Evolutionary conservation across 23 tunicate species (phyloP), one percentile per base, ranked within the genome.

Genomic region (Styela clava): DNA sequence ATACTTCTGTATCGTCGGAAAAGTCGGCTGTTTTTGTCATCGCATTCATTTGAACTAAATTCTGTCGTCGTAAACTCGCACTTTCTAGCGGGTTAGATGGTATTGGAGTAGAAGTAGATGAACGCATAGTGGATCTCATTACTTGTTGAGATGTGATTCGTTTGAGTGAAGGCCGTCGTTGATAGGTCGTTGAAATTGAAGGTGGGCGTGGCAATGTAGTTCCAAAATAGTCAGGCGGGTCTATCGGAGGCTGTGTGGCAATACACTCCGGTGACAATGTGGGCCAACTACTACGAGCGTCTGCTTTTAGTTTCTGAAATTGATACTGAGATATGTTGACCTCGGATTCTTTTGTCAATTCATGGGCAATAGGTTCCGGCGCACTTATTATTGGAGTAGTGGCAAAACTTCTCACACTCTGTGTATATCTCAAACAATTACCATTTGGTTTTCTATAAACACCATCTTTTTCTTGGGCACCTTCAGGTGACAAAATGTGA

Each of bases 1-100:
- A 76, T 21, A 76, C 31, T 27, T 76, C 81, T 0, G 81, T 76
- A 44, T 76, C 81, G 26, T 76, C 81, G 0, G 81, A 76, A 2
- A 21, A 52, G 44, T 76, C 81, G 16, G 65, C 44, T 7, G 65
- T 76, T 25, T 44, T 36, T 20, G 81, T 76, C 0, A 23, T 29
- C n/a, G 65, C 81, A 29, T 76, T 76, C 81, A 76, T 76, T 25
- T 33, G 33, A 44, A 76, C 61, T 1, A 76, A 29, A 22, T 28
- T 32, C 29, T 76, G 30, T 52, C 81, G 27, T 29, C 52, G 35
- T 18, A 24, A 24, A 26, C 32, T 52, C 27, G 36, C 21, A 1
- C 16, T 37, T 16, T 44, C 51, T 9, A 25, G 27, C 27, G 64
- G 9, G 7, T 5, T 27, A 5, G 69, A 18, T 23, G 2, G 31